Percentiles rank a stretch among this genome's conserved stretches.
phyloP scores from a whole-genome alignment of 2,113 vertebrate species.

The Petrocephalus microphthalmus region DNA sequence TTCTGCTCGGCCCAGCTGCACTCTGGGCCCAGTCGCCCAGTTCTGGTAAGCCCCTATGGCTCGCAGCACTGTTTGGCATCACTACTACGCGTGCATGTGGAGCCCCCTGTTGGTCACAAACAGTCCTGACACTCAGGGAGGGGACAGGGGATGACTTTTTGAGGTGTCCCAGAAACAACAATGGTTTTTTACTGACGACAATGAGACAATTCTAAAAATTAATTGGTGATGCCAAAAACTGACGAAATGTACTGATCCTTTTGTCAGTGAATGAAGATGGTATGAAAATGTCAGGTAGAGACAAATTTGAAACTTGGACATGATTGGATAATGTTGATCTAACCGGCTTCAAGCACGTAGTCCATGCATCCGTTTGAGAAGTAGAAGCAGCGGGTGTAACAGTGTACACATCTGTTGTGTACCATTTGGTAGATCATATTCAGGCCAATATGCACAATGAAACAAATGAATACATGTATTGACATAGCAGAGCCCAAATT shows the following conservation, averaged over 20 bases:
- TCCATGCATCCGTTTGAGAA: neutral
- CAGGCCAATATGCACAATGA: neutral
- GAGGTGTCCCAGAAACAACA: neutral
- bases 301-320: neutral
- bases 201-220: neutral
- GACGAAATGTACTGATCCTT: neutral
- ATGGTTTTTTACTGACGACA: neutral
- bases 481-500: neutral
- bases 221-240: neutral
- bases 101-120: neutral
- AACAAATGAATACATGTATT: neutral
- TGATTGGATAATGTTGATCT: neutral
- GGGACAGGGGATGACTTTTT: neutral
- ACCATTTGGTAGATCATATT: neutral
- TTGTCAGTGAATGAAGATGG: neutral
- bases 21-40: slow-evolving; percentile 89
- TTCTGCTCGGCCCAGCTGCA: slow-evolving; percentile 93
- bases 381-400: neutral
- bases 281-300: neutral
- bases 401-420: neutral
- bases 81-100: neutral
- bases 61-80: neutral
- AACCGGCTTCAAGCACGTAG: neutral
- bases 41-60: slow-evolving; percentile 57
- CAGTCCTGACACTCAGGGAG: neutral